Evolutionary conservation across 2,888 invertebrate genomes (phyloP).

Genomic region (Sceliomorpha sp.): DNA sequence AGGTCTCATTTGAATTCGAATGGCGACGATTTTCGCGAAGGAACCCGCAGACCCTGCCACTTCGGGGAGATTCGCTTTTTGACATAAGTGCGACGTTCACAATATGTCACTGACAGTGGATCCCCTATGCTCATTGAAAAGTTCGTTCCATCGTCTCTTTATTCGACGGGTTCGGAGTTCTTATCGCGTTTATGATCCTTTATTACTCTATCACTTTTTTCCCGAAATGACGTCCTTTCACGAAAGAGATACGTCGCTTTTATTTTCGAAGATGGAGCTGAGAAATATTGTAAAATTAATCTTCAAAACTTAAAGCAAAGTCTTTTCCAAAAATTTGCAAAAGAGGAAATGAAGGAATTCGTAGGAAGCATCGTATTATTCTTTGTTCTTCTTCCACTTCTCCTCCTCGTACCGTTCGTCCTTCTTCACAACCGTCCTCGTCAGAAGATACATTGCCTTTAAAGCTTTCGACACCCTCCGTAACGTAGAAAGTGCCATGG

Average conservation of each 20-base stretch:
- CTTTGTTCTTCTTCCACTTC: slow-evolving; percentile 31
- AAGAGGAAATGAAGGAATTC: slow-evolving; percentile 11
- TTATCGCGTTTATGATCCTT: slow-evolving; percentile 51
- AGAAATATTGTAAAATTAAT: no score
- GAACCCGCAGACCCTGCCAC: slow-evolving; percentile 67
- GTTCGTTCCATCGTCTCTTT: slow-evolving; percentile 68
- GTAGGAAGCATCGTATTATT: slow-evolving; percentile 27
- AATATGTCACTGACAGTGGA: slow-evolving; percentile 77
- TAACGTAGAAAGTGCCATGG: slow-evolving; percentile 41
- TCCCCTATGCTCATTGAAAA: slow-evolving; percentile 66
- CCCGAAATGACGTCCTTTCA: no score
- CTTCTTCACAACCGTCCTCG: slow-evolving; percentile 35
- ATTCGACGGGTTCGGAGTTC: slow-evolving; percentile 41
- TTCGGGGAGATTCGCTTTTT: slow-evolving; percentile 62
- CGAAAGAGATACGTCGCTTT: no score
- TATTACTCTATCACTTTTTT: slow-evolving; percentile 52
- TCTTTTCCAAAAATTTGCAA: no score
- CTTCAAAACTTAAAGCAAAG: no score
- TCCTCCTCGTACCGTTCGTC: slow-evolving; percentile 27
- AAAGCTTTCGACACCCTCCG: slow-evolving; percentile 50
- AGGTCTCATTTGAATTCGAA: slow-evolving; percentile 79
- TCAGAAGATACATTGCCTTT: slow-evolving; percentile 46
- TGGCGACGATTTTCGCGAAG: slow-evolving; percentile 76
- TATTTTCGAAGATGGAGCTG: no score
- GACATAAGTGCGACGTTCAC: slow-evolving; percentile 69